These are phyloP conservation scores for Drosophila parthenogenetica DNA, from an alignment of 2,888 invertebrate genomes.

Conservation along the genomic window DNA sequence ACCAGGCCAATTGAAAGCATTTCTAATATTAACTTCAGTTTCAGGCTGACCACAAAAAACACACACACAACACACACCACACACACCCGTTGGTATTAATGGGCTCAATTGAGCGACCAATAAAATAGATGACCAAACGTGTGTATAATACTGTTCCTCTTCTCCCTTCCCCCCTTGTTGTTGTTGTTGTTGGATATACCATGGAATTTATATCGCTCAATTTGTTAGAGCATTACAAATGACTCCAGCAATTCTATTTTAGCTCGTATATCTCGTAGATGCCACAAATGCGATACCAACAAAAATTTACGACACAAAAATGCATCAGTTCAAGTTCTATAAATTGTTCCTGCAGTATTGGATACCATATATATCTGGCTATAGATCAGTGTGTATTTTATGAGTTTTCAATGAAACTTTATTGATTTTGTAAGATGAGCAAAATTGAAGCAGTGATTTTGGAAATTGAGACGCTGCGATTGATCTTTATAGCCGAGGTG, in stretches of 20 bases:
- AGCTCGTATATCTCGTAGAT: constrained; percentile 14
- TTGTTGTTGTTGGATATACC: constrained; percentile 14
- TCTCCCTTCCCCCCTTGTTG: neutral
- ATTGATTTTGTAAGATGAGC: neutral
- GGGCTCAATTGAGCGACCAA: constrained; percentile 57
- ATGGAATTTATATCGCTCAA: constrained; percentile 48
- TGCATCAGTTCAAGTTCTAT: constrained; percentile 11
- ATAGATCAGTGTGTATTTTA: neutral
- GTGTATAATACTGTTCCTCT: constrained; percentile 21
- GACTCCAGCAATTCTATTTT: constrained; percentile 20
- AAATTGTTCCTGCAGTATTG: neutral
- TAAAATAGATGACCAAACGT: constrained; percentile 59
- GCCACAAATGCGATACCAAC: constrained; percentile 10
- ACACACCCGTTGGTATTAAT: constrained; percentile 43
- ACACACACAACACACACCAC: constrained; percentile 1
- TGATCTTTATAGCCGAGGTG: neutral
- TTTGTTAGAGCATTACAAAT: constrained; percentile 50
- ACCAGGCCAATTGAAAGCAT: constrained; percentile 35
- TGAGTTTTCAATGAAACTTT: neutral
- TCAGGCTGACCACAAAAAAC: constrained; percentile 32
- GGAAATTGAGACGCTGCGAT: neutral
- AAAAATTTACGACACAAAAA: constrained; percentile 18
- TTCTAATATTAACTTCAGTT: constrained; percentile 12
- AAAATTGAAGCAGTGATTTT: no score
- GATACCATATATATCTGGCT: no score